Conservation (phyloP, 2,113 vertebrate species). For the Struthidea cinerea region DNA sequence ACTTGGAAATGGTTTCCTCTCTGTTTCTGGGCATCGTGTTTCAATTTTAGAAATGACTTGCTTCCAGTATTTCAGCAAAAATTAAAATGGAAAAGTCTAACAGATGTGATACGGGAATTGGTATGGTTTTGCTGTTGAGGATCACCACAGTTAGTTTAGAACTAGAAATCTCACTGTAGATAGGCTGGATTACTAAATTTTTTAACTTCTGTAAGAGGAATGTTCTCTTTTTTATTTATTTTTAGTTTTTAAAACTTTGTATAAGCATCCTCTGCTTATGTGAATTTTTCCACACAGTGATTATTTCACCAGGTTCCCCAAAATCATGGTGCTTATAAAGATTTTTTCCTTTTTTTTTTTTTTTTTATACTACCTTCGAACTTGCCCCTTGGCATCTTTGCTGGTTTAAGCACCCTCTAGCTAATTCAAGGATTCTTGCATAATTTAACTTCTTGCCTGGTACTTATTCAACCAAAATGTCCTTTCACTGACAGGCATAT, state of each 20-base stretch:
- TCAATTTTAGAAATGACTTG: neutral
- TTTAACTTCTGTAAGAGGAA: neutral
- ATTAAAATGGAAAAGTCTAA: neutral
- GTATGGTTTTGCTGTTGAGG: neutral
- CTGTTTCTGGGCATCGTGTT: neutral
- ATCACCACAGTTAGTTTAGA: neutral
- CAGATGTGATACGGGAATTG: neutral
- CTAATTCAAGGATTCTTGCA: neutral
- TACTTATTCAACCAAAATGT: conserved; percentile 12
- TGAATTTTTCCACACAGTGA: neutral
- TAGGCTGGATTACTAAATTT: neutral
- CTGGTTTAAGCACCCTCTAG: neutral
- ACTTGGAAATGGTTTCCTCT: neutral
- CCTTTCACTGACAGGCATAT: neutral
- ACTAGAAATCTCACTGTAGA: neutral
- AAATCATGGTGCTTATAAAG: neutral
- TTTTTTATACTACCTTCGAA: neutral
- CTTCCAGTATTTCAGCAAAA: neutral
- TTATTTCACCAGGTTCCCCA: neutral
- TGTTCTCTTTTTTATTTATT: neutral
- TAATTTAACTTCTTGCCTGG: conserved; percentile 19
- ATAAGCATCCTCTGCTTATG: neutral
- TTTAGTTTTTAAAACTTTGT: neutral
- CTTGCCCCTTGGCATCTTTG: neutral
- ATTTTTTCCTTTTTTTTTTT: neutral